phyloP scores from a whole-genome alignment of 2,888 invertebrate genomes.

The Drosophila histrio region DNA sequence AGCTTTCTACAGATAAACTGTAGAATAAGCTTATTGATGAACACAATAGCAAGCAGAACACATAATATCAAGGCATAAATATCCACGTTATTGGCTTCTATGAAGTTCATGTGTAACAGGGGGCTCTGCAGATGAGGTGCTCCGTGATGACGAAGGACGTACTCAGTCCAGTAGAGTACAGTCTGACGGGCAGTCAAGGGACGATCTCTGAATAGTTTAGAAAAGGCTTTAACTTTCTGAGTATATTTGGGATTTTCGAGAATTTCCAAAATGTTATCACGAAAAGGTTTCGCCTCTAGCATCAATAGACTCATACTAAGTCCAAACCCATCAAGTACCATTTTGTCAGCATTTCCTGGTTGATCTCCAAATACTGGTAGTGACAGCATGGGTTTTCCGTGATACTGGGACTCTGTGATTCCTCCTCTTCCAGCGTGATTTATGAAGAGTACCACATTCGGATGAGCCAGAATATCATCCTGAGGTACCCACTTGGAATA shows the following conservation, averaged over 20 bases:
- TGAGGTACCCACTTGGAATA: constrained; percentile 88
- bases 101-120: constrained; percentile 83
- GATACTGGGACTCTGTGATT: constrained; percentile 86
- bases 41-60: neutral
- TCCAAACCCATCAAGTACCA: constrained; percentile 73
- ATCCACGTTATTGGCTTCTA: constrained; percentile 85
- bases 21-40: neutral
- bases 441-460: constrained; percentile 86
- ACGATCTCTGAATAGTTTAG: constrained; percentile 85
- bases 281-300: constrained; percentile 51
- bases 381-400: constrained; percentile 85
- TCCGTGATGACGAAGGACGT: constrained; percentile 86
- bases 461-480: constrained; percentile 87
- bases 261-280: constrained; percentile 51
- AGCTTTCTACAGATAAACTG: constrained; percentile 6
- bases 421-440: constrained; percentile 88
- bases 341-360: constrained; percentile 63
- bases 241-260: constrained; percentile 63
- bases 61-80: constrained; percentile 67
- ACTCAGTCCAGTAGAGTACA: constrained; percentile 86
- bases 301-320: constrained; percentile 50
- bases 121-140: constrained; percentile 85
- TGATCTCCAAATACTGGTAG: constrained; percentile 82
- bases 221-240: constrained; percentile 82
- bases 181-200: constrained; percentile 85